Evolutionary conservation across 35 echinoderm and acorn worm genomes (phyloP).

Genomic region (Antedon bifida): DNA sequence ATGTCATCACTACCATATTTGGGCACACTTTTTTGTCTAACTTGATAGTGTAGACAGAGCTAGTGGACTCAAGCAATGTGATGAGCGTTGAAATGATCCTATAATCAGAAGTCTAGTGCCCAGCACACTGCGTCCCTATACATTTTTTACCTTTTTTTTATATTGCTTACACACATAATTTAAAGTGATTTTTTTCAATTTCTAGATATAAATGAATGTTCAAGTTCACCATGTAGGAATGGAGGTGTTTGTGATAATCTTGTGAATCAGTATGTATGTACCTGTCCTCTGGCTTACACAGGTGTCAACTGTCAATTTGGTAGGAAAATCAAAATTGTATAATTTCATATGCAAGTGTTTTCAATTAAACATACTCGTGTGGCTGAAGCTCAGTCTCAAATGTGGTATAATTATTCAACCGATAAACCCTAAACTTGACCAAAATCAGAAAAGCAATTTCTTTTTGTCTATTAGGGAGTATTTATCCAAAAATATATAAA

Average conservation of each 20-base stretch:
- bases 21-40: too few species aligned
- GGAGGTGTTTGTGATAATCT: slow-evolving; percentile 27
- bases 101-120: background rate
- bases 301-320: slow-evolving; percentile 16
- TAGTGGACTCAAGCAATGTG: too few species aligned
- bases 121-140: background rate
- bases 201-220: background rate
- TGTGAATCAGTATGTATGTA: slow-evolving; percentile 30
- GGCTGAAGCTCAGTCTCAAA: too few species aligned
- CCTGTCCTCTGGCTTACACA: slow-evolving; percentile 13
- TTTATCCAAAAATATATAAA: too few species aligned
- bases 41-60: too few species aligned
- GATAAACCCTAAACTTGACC: too few species aligned
- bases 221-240: slow-evolving; percentile 24
- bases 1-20: too few species aligned
- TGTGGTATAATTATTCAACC: too few species aligned
- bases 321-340: background rate
- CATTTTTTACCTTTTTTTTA: background rate
- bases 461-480: too few species aligned
- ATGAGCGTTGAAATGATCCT: background rate
- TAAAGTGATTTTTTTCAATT: background rate
- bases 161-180: background rate
- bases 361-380: too few species aligned
- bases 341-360: background rate
- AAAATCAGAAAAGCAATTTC: too few species aligned